A percentile compares a stretch with the other conserved stretches of the same genome.
Conservation (phyloP, 1,140 invertebrate species). For the Cotesia chilonis region DNA sequence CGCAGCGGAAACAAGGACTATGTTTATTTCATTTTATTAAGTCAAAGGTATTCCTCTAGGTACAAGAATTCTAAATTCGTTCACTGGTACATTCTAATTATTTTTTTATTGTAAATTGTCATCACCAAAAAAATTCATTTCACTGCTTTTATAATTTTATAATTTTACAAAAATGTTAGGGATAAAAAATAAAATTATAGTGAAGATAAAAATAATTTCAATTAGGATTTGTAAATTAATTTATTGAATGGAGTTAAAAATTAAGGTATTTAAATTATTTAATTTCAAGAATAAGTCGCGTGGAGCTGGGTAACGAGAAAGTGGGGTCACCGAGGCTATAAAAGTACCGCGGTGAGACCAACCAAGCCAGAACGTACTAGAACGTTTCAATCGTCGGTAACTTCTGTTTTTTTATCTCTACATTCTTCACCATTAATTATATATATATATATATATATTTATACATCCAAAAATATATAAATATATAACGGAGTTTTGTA, state of each 20-base stretch:
- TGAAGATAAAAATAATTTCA: no score
- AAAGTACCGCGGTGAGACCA: background rate
- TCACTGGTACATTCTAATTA: background rate
- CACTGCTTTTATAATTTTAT: background rate
- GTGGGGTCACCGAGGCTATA: conserved; percentile 4
- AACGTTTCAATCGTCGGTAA: background rate
- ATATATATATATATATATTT: no score
- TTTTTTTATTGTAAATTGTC: background rate
- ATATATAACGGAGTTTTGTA: no score
- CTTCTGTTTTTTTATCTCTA: no score
- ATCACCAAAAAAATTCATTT: background rate
- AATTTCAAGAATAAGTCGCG: background rate
- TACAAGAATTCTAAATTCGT: conserved; percentile 10
- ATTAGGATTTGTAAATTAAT: no score
- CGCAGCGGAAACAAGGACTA: conserved; percentile 13
- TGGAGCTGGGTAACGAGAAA: background rate
- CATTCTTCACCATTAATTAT: no score
- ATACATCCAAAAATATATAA: no score
- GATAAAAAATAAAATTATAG: no score
- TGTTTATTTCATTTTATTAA: conserved; percentile 14
- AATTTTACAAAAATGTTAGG: background rate
- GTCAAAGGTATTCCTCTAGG: background rate
- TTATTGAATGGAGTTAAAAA: no score
- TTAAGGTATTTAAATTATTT: no score
- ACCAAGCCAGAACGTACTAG: background rate